Evolutionary conservation across 2,113 vertebrate species (phyloP).

Genomic region (Charadrius vociferus): DNA sequence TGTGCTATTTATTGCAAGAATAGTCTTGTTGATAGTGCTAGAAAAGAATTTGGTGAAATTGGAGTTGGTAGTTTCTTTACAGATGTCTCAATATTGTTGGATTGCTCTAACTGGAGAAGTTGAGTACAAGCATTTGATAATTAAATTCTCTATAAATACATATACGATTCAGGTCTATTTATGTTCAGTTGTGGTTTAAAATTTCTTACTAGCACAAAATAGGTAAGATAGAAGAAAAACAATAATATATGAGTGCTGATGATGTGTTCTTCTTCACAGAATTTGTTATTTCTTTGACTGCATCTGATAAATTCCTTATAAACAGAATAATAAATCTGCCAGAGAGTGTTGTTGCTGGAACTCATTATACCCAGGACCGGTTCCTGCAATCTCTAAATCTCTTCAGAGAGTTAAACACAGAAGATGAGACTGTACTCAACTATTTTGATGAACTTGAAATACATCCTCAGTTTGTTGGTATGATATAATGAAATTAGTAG

Average conservation of each 20-base stretch:
- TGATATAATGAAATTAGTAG: not conserved
- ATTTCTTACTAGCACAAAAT: not conserved
- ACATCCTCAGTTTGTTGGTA: conserved; percentile 83
- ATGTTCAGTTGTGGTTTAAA: not conserved
- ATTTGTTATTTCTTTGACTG: conserved; percentile 83
- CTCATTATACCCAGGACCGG: conserved; percentile 79
- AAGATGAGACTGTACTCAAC: conserved; percentile 81
- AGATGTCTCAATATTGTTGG: not conserved
- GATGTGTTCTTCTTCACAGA: conserved; percentile 73
- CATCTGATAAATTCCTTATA: conserved; percentile 85
- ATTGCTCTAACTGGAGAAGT: not conserved
- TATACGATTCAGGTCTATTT: not conserved
- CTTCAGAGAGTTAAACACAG: conserved; percentile 77
- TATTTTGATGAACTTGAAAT: conserved; percentile 89
- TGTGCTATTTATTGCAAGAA: not conserved
- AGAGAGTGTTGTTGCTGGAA: conserved; percentile 79
- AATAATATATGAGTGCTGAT: not conserved
- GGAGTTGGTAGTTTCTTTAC: not conserved
- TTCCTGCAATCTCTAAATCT: conserved; percentile 75
- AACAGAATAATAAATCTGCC: conserved; percentile 88
- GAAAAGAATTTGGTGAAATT: not conserved
- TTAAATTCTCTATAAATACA: not conserved
- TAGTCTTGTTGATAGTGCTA: not conserved
- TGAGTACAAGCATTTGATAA: not conserved
- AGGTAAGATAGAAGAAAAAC: not conserved